Evolutionary conservation across 2,888 invertebrate species (phyloP), one percentile per base, ranked within the genome.

Genomic region (Dascillus cervinus): DNA sequence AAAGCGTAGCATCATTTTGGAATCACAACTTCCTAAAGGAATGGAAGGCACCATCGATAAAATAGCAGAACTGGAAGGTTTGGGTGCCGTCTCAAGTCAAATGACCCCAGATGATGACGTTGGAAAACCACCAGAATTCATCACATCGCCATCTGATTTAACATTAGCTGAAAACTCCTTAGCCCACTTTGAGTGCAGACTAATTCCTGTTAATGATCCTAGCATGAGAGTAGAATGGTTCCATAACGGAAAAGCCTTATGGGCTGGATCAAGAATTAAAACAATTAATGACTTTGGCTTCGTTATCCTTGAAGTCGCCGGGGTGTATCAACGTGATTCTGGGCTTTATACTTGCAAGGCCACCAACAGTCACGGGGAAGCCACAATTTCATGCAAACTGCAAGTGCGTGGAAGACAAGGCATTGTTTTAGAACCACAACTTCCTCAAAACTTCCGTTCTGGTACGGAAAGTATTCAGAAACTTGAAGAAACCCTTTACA

Each of bases 281-380:
- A 94, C 95, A 0, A 91, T 94, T 49, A 90, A 92, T 55, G 96
- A 97, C 60, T 96, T 97, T 66, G 96, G 97, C 31, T 95, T 91
- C 61, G 95, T 96, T 3, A 94, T 96, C 49, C 73, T 98, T 41
- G 97, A 97, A 71, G 84, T 97, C 32, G 82, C 88, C 25, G 94
- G 92, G 40, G 89, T 94, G 35, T 91, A 92, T 55, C 87, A 88
- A 62, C 77, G 92, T 32, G 97, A 97, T 62, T 83, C 89, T 22
- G 95, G 94, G 13, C 71, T 91, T 27, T 91, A 91, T 53, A 88
- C 88, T 4, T 91, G 90, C 70, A 90, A 91, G 65, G 91, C 91
- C 1, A 87, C 88, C 2, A 92, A 91, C 58, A 79, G 81, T 33
- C 91, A 91, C 52, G 91, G 91, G 11, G 90, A 91, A 69, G 89